These are phyloP conservation scores for Proterorhinus semilunaris DNA, from an alignment of 2,113 vertebrate species.

Conservation along the genomic window DNA sequence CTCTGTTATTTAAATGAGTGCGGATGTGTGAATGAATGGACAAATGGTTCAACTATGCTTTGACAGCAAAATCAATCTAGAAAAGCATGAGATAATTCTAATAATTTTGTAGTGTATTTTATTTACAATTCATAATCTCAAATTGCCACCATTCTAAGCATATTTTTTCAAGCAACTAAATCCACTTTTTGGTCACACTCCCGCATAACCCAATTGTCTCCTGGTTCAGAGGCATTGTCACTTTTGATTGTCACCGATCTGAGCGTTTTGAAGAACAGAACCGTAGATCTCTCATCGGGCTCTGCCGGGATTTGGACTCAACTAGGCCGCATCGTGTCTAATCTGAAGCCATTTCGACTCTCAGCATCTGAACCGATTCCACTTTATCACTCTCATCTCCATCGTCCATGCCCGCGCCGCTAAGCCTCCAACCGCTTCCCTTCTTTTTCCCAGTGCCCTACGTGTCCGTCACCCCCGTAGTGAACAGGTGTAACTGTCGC, in stretches of 20 bases:
- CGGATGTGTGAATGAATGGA: no score
- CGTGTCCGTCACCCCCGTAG: constrained; percentile 56
- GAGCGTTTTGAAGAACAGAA: constrained; percentile 24
- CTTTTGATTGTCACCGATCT: constrained; percentile 23
- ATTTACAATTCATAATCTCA: no score
- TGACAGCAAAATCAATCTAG: no score
- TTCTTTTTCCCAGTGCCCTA: constrained; percentile 42
- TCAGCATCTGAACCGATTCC: constrained; percentile 41
- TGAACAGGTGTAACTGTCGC: constrained; percentile 73
- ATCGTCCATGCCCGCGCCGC: constrained; percentile 21
- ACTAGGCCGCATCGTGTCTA: constrained; percentile 48
- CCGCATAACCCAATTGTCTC: neutral
- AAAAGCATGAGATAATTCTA: no score
- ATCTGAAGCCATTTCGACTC: constrained; percentile 47
- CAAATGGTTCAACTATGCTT: no score
- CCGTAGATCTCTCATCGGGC: constrained; percentile 29
- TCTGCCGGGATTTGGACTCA: constrained; percentile 46
- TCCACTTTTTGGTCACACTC: no score
- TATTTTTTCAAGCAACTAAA: no score
- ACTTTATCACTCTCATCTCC: constrained; percentile 22
- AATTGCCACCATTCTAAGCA: no score
- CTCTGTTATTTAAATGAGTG: no score
- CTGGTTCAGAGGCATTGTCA: constrained; percentile 19
- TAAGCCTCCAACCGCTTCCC: constrained; percentile 22
- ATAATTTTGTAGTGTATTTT: no score